Evolutionary conservation across 92 coral and sea anemone species (phyloP), one percentile per base, ranked within the genome.

Genomic region (Galaxea fascicularis): DNA sequence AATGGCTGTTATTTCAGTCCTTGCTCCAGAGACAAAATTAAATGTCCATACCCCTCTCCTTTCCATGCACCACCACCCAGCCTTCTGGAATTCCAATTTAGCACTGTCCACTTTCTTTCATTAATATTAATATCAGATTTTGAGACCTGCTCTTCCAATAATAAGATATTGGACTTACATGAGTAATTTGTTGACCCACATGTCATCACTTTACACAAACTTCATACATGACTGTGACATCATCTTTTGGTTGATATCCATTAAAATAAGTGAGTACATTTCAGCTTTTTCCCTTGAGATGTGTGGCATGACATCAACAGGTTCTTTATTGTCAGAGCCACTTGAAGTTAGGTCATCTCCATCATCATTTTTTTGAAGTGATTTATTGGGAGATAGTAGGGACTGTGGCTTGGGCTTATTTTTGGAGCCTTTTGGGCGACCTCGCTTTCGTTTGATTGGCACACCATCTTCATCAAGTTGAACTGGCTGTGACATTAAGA

Each of bases 371-470:
- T 76, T 79, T 4, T 75, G 29, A 3, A 71, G 59, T 30, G 71
- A 66, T 53, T 85, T 86, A 72, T 27, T 90, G 49, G 91, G 54
- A 25, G 88, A 85, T 15, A 89, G 83, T 45, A 82, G 87, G 0
- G 89, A 80, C 71, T 89, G 91, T 13, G 90, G 90, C 62, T 96
- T 96, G 17, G 99, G 99, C 51, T 95, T 95, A 85, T 96, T 96
- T 63, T 96, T 96, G 30, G 99, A 96, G 35, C 99, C 99, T 65
- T 94, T 96, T 11, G 99, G 99, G 14, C 99, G 93, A 12, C 99
- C 99, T 79, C 98, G 87, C 84, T 93, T 96, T 17, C 94, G 85
- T 84, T 95, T 95, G 24, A 74, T 65, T 54, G 93, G 87, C 29
- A 84, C 54, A 12, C 94, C 94, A 39, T 87, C 76, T 69, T 91